Evolutionary conservation across 2,113 vertebrate species (phyloP).

Genomic region (Laterallus jamaicensis): DNA sequence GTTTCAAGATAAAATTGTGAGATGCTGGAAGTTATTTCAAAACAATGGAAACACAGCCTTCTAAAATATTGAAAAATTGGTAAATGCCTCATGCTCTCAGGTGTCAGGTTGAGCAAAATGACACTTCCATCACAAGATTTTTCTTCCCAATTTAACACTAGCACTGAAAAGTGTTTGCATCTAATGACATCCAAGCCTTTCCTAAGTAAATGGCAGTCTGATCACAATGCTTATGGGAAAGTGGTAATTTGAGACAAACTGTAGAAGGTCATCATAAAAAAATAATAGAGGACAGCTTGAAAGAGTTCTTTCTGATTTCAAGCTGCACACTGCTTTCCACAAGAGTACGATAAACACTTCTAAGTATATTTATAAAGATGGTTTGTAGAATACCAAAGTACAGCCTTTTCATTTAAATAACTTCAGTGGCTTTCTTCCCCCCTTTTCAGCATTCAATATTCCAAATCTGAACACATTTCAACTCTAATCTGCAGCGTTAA

Average conservation of each 20-base stretch:
- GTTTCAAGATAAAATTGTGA: neutral
- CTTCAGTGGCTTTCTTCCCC: neutral
- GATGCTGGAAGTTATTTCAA: neutral
- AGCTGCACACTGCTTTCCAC: neutral
- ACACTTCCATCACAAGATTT: neutral
- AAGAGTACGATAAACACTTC: neutral
- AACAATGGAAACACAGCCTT: neutral
- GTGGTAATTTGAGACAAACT: neutral
- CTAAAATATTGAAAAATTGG: neutral
- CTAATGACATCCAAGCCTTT: rapidly evolving
- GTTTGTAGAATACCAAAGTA: neutral
- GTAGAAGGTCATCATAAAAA: neutral
- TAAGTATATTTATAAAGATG: neutral
- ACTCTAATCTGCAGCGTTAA: neutral
- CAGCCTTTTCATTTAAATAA: neutral
- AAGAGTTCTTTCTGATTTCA: neutral
- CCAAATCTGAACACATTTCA: neutral
- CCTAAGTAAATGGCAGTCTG: neutral
- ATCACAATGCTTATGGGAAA: neutral
- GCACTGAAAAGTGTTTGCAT: neutral
- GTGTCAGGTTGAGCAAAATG: neutral
- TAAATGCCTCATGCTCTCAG: neutral
- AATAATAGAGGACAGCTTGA: neutral
- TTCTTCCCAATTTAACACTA: neutral
- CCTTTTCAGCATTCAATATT: neutral